Evolutionary conservation across 2,113 vertebrate species (phyloP), one percentile per base, ranked within the genome.

Genomic region (Oophaga pumilio): DNA sequence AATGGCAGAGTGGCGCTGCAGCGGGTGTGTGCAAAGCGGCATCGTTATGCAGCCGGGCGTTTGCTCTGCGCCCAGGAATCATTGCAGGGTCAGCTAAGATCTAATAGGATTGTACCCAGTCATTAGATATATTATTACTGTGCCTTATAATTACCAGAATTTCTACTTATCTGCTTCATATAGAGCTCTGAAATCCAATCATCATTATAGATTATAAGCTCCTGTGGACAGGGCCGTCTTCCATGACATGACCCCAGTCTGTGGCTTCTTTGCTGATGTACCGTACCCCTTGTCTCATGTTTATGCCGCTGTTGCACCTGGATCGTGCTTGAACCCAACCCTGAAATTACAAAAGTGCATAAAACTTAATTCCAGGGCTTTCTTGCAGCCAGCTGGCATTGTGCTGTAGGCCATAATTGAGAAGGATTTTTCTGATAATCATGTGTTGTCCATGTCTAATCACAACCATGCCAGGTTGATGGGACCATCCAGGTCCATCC

Each of bases 401-500:
- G 43, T 4, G 11, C 33, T 22, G 4, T 11, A 50, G 28, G 56
- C 56, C 22, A 60, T 80, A 33, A 60, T 12, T 60, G 71, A 22
- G 28, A 73, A 73, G 18, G 8, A 22, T 74, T 74, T 43, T 50
- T 50, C 17, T 74, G 17, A 49, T 74, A 74, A 50, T 74, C 2
- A 33, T 50, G 26, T 33, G 57, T 80, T 60, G 17, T 60, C 28
- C 57, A 43, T 15, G 12, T 80, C 60, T 60, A 82, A 82, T 82
- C 60, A 82, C 60, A 83, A 73, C 53, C 66, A 74, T 73, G 68
- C 56, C 83, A 85, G 66, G 26, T 33, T 22, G 82, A 71, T 73
- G 22, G 68, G 82, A 20, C 53, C 24, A 64, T 53, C 6, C 59
- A 15, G 66, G 15, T 56, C 81, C 24, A 73, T 24, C 64, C 24